These are phyloP conservation scores for Dicentrarchus labrax DNA, from an alignment of 2,113 vertebrate species.

Conservation along the genomic window DNA sequence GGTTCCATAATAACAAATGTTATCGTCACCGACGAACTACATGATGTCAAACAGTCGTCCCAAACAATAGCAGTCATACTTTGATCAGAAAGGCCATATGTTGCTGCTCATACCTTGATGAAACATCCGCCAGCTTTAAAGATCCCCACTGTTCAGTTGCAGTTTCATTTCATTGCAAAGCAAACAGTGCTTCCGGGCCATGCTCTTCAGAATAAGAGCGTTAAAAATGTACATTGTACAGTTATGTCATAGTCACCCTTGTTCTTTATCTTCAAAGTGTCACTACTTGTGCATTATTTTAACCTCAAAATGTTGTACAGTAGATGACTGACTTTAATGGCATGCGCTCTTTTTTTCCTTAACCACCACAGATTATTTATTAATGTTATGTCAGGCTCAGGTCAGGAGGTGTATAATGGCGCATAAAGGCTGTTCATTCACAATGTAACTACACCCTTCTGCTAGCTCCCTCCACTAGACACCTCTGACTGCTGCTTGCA, in stretches of 20 bases:
- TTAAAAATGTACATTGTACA: no score
- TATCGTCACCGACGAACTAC: neutral
- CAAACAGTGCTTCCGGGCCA: neutral
- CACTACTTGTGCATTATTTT: neutral
- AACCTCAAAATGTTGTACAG: no score
- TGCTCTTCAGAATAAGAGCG: neutral
- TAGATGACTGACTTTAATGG: no score
- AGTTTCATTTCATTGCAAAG: neutral
- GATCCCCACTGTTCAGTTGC: accelerated
- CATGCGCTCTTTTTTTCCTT: no score
- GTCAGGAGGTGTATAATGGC: neutral
- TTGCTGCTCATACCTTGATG: neutral
- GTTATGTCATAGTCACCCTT: no score
- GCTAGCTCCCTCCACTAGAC: no score
- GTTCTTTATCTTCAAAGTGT: neutral
- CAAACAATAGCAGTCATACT: neutral
- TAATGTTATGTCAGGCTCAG: neutral
- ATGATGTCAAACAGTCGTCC: neutral
- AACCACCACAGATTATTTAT: neutral
- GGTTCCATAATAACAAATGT: neutral
- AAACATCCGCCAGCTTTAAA: neutral
- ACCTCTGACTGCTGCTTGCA: no score
- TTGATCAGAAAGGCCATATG: neutral
- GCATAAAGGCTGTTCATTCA: no score
- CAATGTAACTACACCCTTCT: no score